These are phyloP conservation scores for Thereuonema tuberculata DNA, from an alignment of 1,140 invertebrate genomes.

Conservation along the genomic window DNA sequence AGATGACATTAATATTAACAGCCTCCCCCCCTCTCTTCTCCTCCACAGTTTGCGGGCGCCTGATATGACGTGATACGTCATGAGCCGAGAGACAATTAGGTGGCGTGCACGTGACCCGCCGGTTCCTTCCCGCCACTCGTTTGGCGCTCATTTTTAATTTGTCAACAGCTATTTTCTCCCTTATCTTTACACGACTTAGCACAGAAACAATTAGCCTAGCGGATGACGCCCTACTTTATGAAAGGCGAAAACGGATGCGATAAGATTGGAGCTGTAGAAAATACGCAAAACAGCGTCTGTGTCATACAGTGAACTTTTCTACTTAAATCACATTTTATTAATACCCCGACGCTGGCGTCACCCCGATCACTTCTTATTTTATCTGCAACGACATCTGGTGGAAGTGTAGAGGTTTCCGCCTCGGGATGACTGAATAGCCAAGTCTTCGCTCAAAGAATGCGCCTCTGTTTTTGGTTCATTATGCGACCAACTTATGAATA, in stretches of 20 bases:
- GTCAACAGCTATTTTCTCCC: background rate
- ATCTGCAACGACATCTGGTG: background rate
- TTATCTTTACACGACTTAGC: conserved; percentile 6
- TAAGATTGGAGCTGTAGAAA: background rate
- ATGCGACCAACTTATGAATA: too few relatives aligned
- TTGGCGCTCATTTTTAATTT: conserved; percentile 4
- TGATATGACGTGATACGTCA: too few relatives aligned
- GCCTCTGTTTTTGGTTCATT: too few relatives aligned
- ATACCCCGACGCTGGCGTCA: background rate
- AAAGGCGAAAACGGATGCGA: background rate
- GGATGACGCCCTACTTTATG: background rate
- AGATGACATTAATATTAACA: too few relatives aligned
- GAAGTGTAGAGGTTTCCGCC: too few relatives aligned
- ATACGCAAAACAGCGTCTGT: conserved; percentile 3
- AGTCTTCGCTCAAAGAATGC: too few relatives aligned
- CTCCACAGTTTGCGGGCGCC: too few relatives aligned
- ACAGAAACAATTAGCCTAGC: conserved; percentile 3
- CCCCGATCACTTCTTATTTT: background rate
- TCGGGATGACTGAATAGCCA: too few relatives aligned
- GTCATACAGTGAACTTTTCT: background rate
- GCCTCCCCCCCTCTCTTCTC: too few relatives aligned
- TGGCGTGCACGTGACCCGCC: too few relatives aligned
- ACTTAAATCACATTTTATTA: conserved; percentile 1
- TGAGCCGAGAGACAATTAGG: too few relatives aligned
- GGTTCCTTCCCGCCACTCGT: too few relatives aligned